phyloP scores from a whole-genome alignment of 1,140 invertebrate genomes.

The Saccostrea glomerata region DNA sequence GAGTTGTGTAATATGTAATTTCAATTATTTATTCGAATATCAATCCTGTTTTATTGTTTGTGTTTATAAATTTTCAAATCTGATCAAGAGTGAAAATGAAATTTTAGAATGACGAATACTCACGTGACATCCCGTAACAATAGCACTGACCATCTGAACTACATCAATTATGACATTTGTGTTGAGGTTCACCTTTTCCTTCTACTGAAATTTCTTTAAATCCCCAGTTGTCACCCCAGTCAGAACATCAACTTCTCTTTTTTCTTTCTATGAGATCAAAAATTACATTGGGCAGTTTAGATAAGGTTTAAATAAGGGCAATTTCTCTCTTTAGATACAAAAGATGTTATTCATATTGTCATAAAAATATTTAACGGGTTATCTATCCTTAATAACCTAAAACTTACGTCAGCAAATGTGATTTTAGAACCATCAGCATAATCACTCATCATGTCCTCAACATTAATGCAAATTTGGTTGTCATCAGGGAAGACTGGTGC shows the following conservation, averaged over 20 bases:
- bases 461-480: not conserved
- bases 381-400: no score
- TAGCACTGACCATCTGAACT: conserved; percentile 44
- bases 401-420: no score
- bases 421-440: conserved; percentile 29
- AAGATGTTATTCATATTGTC: no score
- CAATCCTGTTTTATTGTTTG: no score
- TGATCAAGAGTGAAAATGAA: no score
- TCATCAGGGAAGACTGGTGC: conserved; percentile 41
- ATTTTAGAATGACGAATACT: not conserved
- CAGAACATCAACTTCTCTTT: conserved; percentile 39
- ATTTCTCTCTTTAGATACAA: no score
- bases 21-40: no score
- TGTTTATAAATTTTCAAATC: no score
- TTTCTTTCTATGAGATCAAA: not conserved
- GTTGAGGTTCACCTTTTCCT: conserved; percentile 39
- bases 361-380: no score
- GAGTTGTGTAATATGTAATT: no score
- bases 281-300: no score
- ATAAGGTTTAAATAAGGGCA: no score
- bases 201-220: conserved; percentile 40
- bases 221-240: conserved; percentile 47
- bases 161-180: conserved; percentile 33
- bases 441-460: conserved; percentile 27
- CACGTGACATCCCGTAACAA: conserved; percentile 48